A percentile compares a stretch with the other conserved stretches of the same genome.
These are phyloP conservation scores for Telmatochromis sp. DNA, from an alignment of 2,113 vertebrate genomes.

Conservation along the genomic window DNA sequence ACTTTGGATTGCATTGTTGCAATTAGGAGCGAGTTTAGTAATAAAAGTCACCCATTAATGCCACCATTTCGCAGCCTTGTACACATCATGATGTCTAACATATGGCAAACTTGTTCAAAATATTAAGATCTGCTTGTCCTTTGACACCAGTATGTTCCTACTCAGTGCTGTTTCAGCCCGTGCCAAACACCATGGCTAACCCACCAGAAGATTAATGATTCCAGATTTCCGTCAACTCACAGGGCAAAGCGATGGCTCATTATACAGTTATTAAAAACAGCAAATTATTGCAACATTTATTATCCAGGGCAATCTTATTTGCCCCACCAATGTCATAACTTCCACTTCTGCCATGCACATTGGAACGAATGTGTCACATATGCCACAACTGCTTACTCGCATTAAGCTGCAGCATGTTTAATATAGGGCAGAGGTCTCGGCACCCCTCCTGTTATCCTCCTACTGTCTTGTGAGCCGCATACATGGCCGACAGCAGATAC, in stretches of 20 bases:
- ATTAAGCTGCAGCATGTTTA: neutral
- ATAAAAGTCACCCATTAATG: slow-evolving; percentile 51
- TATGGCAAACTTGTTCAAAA: slow-evolving; percentile 57
- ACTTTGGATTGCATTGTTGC: slow-evolving; percentile 51
- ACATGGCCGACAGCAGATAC: neutral
- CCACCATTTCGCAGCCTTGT: slow-evolving; percentile 38
- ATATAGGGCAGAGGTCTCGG: neutral
- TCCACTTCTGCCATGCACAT: slow-evolving; percentile 54
- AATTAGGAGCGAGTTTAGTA: slow-evolving; percentile 46
- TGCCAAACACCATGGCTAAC: slow-evolving; percentile 55
- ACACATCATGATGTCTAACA: slow-evolving; percentile 56
- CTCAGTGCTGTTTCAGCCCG: slow-evolving; percentile 5
- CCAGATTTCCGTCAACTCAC: slow-evolving; percentile 58
- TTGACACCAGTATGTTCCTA: slow-evolving; percentile 41
- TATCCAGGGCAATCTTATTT: slow-evolving; percentile 48
- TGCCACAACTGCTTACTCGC: neutral
- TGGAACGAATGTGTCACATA: slow-evolving; percentile 60
- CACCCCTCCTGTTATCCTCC: neutral
- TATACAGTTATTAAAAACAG: slow-evolving; percentile 67
- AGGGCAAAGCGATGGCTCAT: slow-evolving; percentile 42
- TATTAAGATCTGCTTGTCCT: slow-evolving; percentile 35
- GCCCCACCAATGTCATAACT: slow-evolving; percentile 59
- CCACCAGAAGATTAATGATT: slow-evolving; percentile 56
- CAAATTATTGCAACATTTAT: slow-evolving; percentile 66
- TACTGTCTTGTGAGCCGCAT: neutral